Base-by-base conservation (phyloP, 2,113 vertebrate species). In the Forbesichthys agassizii region DNA sequence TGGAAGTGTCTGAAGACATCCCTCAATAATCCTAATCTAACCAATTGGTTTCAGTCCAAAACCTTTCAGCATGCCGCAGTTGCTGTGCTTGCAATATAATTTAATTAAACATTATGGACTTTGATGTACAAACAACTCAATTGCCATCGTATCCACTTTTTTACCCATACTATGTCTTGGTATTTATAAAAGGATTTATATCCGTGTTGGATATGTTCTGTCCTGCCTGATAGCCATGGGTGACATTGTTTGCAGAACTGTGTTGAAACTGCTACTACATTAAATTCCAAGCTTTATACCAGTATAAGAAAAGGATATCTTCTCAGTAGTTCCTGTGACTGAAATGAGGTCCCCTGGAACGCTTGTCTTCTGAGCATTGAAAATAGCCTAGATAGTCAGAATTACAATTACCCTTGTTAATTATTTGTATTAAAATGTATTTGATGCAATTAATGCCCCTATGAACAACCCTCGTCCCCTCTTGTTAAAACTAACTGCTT, bases 291-390 rank as follows among this genome's bases (percentile, higher is more conserved):
- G 27, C 27, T 27, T 27, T 27, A 27, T 27, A 27, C 27, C 27
- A 27, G 27, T 3, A 27, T 27, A 20, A 33, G n/a, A 66, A 83
- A 94, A 95, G 93, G 93, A 95, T 95, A 95, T 94, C 71, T 92
- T 94, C 70, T 94, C 93, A 16, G 86, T 92, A n/a, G 93, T 87
- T 82, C 92, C 94, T 49, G 93, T 92, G 72, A 94, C 82, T 51
- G 84, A 55, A n/a, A 94, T 79, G 1, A 85, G 66, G 82, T 95
- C 93, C 57, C 94, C 94, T 0, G 93, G 91, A 65, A 94, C 77
- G 42, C 90, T 92, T 0, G 89, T 93, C 86, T 93, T 95, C 87
- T 94, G 94, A 55, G 91, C 84, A 5, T 91, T 91, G 64, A 94
- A 85, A 80, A 95, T 79, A 2, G 90, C 87, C 94, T 95, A 69